A percentile compares a stretch with the other conserved stretches of the same genome.
Conservation (phyloP, 2,797 vertebrate species). For the Neosalanx taihuensis region DNA sequence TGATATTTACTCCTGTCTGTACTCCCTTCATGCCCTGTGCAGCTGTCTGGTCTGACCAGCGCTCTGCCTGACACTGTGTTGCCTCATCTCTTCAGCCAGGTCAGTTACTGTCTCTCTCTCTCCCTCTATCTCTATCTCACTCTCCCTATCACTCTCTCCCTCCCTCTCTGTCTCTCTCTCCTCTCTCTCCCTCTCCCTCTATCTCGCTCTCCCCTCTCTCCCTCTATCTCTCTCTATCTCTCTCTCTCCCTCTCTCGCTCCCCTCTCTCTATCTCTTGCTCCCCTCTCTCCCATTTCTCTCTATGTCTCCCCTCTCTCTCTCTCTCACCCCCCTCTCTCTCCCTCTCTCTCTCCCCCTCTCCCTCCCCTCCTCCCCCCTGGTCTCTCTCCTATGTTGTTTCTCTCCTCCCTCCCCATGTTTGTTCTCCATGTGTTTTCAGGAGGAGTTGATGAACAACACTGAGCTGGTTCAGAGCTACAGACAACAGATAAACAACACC, state of each 20-base stretch:
- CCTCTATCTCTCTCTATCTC: not conserved
- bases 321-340: too few species aligned
- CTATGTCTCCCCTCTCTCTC: not conserved
- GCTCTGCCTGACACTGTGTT: conserved; percentile 85
- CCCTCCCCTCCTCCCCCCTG: not conserved
- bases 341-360: not conserved
- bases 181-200: too few species aligned
- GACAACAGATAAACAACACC: conserved; percentile 89
- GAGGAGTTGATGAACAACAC: conserved; percentile 94
- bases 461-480: conserved; percentile 92
- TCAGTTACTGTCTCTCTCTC: conserved; percentile 47
- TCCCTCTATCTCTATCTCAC: not conserved
- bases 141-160: too few species aligned
- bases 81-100: conserved; percentile 97
- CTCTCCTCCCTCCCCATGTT: conserved; percentile 3
- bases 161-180: not conserved
- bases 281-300: not conserved
- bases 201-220: not conserved
- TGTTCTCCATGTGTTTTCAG: conserved; percentile 59
- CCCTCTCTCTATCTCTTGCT: too few species aligned
- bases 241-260: not conserved
- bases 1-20: not conserved
- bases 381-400: not conserved
- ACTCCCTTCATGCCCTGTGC: conserved; percentile 16
- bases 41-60: conserved; percentile 93